Base-by-base conservation (phyloP, 2,113 vertebrate genomes). In the Calonectris borealis region DNA sequence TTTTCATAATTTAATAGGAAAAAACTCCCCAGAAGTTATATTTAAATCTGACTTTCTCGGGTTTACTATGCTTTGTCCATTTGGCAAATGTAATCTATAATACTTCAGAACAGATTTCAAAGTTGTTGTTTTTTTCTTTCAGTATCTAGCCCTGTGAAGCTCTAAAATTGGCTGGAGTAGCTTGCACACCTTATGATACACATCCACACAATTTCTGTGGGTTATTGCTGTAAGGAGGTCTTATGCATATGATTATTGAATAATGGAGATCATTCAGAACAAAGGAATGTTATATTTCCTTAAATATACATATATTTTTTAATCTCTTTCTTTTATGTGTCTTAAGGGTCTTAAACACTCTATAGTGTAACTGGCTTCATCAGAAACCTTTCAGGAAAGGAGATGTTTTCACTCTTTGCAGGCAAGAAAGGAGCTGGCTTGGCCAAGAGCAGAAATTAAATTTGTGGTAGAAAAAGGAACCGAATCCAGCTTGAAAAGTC, bases 21-120 rank as follows among this genome's bases (percentile, higher is more conserved):
- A 65, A 60, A 66, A 48, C 10, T 0, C 0, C 2, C 4, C 13
- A 64, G 9, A 78, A 71, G 4, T 54, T 76, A 7, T 20, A 75
- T 15, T 85, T 65, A 93, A 91, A 89, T 82, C 36, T 70, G 13
- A 29, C 36, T 77, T 95, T 83, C 42, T 77, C 10, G 38, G 40
- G 13, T 83, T 72, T 88, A 29, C 19, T 48, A 27, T 0, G 9
- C 2, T 88, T 82, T 18, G 16, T 46, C 31, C 15, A 27, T n/a
- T 87, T 90, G 38, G 13, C 12, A 76, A 72, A 19, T 9, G 11
- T 26, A 79, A 65, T 49, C 3, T 69, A 5, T 18, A 60, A 31
- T 60, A 5, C 4, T 9, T 64, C 51, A 77, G 46, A 69, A 40
- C 2, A 83, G 13, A 51, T 36, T 80, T 71, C 15, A 34, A 21